These are phyloP conservation scores for Microchirus variegatus DNA, from an alignment of 2,797 vertebrate genomes.

Conservation along the genomic window DNA sequence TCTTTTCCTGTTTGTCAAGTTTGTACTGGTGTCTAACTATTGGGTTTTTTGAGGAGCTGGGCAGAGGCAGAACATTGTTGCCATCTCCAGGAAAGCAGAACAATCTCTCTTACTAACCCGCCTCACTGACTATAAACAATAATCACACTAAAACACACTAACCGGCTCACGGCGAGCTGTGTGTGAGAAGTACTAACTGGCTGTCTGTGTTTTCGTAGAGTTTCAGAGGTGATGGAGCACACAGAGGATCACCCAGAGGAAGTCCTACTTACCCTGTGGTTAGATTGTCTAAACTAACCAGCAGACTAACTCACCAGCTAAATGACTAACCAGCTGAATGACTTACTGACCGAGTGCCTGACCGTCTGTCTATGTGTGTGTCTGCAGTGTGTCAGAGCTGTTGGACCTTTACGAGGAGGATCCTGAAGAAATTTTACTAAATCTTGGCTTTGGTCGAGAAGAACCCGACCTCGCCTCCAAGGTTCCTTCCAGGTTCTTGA, in stretches of 20 bases:
- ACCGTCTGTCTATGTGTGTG: slow-evolving; percentile 18
- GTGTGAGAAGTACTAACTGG: slow-evolving; percentile 32
- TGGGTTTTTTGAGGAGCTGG: slow-evolving; percentile 5
- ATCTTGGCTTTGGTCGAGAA: slow-evolving; percentile 96
- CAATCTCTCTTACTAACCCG: slow-evolving; percentile 25
- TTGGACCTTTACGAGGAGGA: slow-evolving; percentile 97
- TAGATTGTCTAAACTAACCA: slow-evolving; percentile 50
- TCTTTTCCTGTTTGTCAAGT: slow-evolving; percentile 4
- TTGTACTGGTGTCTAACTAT: slow-evolving; percentile 12
- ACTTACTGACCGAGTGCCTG: neutral
- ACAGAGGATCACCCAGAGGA: slow-evolving; percentile 90
- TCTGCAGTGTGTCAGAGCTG: slow-evolving; percentile 92
- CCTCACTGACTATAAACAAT: slow-evolving; percentile 1
- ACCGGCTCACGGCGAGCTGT: neutral
- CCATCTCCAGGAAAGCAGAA: neutral
- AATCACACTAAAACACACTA: slow-evolving; percentile 12
- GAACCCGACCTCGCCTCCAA: slow-evolving; percentile 94
- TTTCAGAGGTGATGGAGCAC: slow-evolving; percentile 88
- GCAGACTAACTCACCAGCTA: slow-evolving; percentile 40
- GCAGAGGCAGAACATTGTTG: neutral
- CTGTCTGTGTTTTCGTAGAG: slow-evolving; percentile 72
- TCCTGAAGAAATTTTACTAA: slow-evolving; percentile 95
- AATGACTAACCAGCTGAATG: neutral
- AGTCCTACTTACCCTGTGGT: slow-evolving; percentile 86
- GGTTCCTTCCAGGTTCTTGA: slow-evolving; percentile 96